Evolutionary conservation across 1,140 invertebrate genomes (phyloP).

Genomic region (Drosophila equinoxialis): DNA sequence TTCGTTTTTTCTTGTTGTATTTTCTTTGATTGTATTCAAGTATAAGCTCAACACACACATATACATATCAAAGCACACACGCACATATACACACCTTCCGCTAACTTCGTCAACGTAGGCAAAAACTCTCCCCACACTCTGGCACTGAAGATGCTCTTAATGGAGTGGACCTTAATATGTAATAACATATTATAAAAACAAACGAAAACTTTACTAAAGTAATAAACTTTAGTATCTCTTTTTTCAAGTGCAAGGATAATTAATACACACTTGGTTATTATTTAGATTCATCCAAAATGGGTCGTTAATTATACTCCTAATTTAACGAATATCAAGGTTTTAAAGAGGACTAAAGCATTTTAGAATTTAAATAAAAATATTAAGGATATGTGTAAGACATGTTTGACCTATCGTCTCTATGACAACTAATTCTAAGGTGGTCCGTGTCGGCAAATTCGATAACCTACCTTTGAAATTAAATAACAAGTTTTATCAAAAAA

Average conservation of each 20-base stretch:
- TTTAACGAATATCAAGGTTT: neutral
- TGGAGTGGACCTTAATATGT: constrained; percentile 29
- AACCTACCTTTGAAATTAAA: too few relatives aligned
- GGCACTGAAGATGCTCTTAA: constrained; percentile 25
- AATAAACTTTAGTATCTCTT: neutral
- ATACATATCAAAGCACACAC: neutral
- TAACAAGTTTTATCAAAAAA: too few relatives aligned
- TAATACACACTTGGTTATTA: neutral
- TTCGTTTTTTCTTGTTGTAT: constrained; percentile 20
- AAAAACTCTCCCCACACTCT: constrained; percentile 36
- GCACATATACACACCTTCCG: constrained; percentile 30
- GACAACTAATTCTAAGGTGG: too few relatives aligned
- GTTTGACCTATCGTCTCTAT: too few relatives aligned
- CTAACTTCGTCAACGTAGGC: constrained; percentile 41
- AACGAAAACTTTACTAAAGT: neutral
- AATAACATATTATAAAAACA: neutral
- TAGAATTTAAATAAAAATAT: too few relatives aligned
- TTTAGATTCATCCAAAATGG: neutral
- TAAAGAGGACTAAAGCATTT: neutral
- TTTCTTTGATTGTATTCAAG: constrained; percentile 13
- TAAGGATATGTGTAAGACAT: too few relatives aligned
- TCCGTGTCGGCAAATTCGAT: too few relatives aligned
- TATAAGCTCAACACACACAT: constrained; percentile 11
- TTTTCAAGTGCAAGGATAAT: neutral
- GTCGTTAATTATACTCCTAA: neutral